Evolutionary conservation across 2,888 invertebrate genomes (phyloP).

Genomic region (Caenorhabditis afra): DNA sequence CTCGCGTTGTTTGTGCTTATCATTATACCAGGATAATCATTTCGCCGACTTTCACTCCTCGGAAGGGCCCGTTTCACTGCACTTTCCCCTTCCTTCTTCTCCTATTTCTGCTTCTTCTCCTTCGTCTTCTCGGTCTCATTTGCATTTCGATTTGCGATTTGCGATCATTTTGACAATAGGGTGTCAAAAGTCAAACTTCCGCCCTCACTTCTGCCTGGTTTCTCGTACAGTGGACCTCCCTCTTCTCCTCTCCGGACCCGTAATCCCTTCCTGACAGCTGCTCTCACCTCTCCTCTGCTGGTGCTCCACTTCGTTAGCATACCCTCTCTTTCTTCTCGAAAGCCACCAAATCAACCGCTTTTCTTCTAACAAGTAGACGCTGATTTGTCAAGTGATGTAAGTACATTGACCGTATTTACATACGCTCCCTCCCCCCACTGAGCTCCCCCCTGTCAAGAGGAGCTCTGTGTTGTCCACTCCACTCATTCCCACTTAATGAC

Average conservation of each 20-base stretch:
- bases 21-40: constrained; percentile 58
- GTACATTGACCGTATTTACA: constrained; percentile 53
- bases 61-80: constrained; percentile 20
- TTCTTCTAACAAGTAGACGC: constrained; percentile 36
- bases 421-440: constrained; percentile 4
- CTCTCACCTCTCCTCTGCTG: not conserved
- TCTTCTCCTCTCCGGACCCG: not conserved
- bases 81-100: constrained; percentile 9
- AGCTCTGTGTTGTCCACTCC: constrained; percentile 40
- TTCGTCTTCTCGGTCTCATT: too few species aligned
- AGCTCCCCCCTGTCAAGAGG: constrained; percentile 32
- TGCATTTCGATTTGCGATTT: constrained; percentile 32
- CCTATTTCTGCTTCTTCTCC: not conserved
- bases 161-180: not conserved
- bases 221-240: not conserved
- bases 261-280: constrained; percentile 19
- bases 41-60: constrained; percentile 32
- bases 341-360: not conserved
- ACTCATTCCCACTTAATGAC: constrained; percentile 51
- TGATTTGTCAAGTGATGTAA: constrained; percentile 57
- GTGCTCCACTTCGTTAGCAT: constrained; percentile 53
- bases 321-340: constrained; percentile 6
- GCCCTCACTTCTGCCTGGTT: not conserved
- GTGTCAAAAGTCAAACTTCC: too few species aligned
- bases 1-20: constrained; percentile 46